phyloP scores from a whole-genome alignment of 1,140 invertebrate species.

The Leptinotarsa defecta region DNA sequence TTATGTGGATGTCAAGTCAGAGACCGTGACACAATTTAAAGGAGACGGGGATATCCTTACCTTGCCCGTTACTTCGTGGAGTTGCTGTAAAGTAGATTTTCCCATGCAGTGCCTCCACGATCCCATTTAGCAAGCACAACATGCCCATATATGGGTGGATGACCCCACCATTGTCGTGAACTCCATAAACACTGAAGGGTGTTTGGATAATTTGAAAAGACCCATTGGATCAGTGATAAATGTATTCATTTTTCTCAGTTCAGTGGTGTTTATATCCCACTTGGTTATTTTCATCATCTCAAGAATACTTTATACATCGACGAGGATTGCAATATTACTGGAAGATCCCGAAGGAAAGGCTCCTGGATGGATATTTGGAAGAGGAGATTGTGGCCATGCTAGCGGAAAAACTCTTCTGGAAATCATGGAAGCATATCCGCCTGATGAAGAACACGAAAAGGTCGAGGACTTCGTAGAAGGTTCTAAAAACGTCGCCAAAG shows the following conservation, averaged over 20 bases:
- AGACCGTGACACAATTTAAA: conserved; percentile 42
- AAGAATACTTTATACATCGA: conserved; percentile 52
- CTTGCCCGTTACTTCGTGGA: conserved; percentile 50
- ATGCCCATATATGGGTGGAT: conserved; percentile 49
- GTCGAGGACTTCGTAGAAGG: too few species aligned
- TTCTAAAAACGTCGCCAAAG: too few species aligned
- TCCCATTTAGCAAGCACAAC: conserved; percentile 51
- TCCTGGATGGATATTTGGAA: conserved; percentile 53
- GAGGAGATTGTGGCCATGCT: conserved; percentile 45
- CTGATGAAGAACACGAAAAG: too few species aligned
- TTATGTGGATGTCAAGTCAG: conserved; percentile 48
- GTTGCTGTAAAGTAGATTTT: conserved; percentile 52
- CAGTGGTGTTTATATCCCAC: conserved; percentile 38
- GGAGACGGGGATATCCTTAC: conserved; percentile 13
- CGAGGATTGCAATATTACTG: conserved; percentile 51
- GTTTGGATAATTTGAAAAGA: conserved; percentile 44
- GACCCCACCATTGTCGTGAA: conserved; percentile 43
- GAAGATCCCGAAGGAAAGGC: conserved; percentile 43
- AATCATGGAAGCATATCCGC: conserved; percentile 34
- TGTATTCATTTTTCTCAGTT: conserved; percentile 33
- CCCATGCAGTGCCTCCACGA: conserved; percentile 55
- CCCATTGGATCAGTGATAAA: conserved; percentile 44
- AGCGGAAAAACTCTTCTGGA: conserved; percentile 43
- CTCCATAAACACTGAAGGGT: conserved; percentile 50
- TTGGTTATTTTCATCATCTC: conserved; percentile 42